Percentiles rank a stretch among this genome's conserved stretches.
phyloP scores from a whole-genome alignment of 2,113 vertebrate species.

The Oryzias woworae region DNA sequence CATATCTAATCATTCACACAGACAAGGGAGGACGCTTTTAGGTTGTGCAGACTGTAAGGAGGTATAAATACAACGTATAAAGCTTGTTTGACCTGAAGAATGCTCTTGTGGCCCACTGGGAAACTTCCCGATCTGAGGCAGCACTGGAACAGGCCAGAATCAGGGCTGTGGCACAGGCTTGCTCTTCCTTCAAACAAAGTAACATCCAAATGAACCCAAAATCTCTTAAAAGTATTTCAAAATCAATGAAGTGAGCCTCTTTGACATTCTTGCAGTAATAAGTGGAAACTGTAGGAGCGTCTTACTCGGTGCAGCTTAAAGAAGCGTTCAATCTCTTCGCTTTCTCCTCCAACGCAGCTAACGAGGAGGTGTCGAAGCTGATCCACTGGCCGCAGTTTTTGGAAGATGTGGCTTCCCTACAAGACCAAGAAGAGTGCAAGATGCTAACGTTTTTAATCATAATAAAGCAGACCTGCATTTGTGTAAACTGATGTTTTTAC shows the following conservation, averaged over 20 bases:
- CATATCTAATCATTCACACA: conserved; percentile 79
- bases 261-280: neutral
- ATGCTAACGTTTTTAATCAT: neutral
- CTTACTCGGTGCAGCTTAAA: conserved; percentile 94
- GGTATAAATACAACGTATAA: neutral
- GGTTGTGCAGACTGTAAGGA: neutral
- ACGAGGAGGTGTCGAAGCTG: conserved; percentile 94
- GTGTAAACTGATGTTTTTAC: conserved; percentile 57
- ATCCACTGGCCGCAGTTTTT: conserved; percentile 94
- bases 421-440: neutral
- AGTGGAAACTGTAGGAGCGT: neutral
- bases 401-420: conserved; percentile 95
- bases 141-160: conserved; percentile 91
- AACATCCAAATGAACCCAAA: neutral
- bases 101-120: conserved; percentile 91
- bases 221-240: neutral
- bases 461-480: neutral
- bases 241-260: neutral
- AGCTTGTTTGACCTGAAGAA: conserved; percentile 87
- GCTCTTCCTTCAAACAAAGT: conserved; percentile 82
- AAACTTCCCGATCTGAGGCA: conserved; percentile 89
- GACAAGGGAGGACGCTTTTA: neutral
- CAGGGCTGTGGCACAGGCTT: conserved; percentile 92
- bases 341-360: conserved; percentile 90
- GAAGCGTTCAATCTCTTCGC: conserved; percentile 95